phyloP scores from a whole-genome alignment of 2,113 vertebrate species.

The Hiodon tergisus region DNA sequence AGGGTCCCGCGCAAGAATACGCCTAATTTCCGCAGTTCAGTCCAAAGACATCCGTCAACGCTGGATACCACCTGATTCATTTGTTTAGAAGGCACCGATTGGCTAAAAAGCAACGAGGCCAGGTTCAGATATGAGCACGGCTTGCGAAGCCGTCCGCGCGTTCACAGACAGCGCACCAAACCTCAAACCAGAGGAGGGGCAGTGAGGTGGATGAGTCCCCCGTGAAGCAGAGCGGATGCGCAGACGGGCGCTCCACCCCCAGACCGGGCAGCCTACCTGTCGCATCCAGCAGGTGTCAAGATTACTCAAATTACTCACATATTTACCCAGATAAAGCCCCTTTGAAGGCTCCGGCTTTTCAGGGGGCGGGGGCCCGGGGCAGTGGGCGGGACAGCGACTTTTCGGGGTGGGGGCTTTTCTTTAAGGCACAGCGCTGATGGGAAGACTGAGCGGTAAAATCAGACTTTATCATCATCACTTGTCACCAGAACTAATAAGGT shows the following conservation, averaged over 20 bases:
- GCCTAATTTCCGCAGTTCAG: too few species aligned
- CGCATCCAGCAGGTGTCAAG: conserved; percentile 49
- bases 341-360: conserved; percentile 41
- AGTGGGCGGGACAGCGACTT: background rate
- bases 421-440: conserved; percentile 39
- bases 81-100: too few species aligned
- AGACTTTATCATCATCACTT: conserved; percentile 46
- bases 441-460: conserved; percentile 30
- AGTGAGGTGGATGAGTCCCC: too few species aligned
- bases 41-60: too few species aligned
- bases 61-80: too few species aligned
- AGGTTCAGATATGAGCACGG: too few species aligned
- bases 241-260: background rate
- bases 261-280: conserved; percentile 27
- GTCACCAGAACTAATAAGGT: conserved; percentile 54
- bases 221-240: too few species aligned
- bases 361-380: conserved; percentile 29
- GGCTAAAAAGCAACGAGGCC: too few species aligned
- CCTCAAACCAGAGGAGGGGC: too few species aligned
- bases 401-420: conserved; percentile 26
- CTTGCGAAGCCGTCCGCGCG: too few species aligned
- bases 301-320: conserved; percentile 57
- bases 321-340: conserved; percentile 51
- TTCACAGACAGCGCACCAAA: too few species aligned
- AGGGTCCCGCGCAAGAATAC: too few species aligned